Evolutionary conservation across 2,113 vertebrate species (phyloP), one percentile per base, ranked within the genome.

Genomic region (Struthio camelus): DNA sequence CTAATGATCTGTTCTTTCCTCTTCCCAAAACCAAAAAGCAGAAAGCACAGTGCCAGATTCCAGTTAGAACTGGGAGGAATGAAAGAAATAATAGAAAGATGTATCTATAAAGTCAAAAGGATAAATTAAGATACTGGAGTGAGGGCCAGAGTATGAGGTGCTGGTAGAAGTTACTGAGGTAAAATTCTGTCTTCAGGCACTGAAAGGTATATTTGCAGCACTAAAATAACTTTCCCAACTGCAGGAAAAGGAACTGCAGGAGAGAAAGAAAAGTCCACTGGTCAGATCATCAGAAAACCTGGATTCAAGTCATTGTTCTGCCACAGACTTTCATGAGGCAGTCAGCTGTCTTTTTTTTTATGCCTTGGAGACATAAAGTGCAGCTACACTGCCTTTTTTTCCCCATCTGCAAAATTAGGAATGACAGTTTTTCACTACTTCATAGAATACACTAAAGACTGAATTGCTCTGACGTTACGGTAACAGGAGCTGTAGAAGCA

Each of bases 1-100:
- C 76, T 96, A 95, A 96, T 90, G 90, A 93, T 90, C 62, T 91
- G 67, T 90, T 79, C 67, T 93, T 88, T 96, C 82, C 75, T 93
- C 71, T 88, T 93, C 76, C 77, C 79, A 78, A 46, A 54, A 23
- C 54, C 80, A 87, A 95, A 94, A 89, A 53, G 34, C 66, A 95
- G 66, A 67, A 90, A 95, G 58, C 67, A 58, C 0, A 0, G 36
- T 85, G 30, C 44, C 71, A 91, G 54, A 85, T 88, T 91, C 54
- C 79, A 92, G 78, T 51, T 54, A 88, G 90, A 91, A 70, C 23
- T 75, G 59, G 24, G 20, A 32, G 77, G 82, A 90, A 85, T 66
- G 75, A 94, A 71, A 92, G 71, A 53, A 93, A 27, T 36, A 93
- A 27, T 36, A 36, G 71, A 93, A 34, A 30, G 75, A 97, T 40